Evolutionary conservation across 2,113 vertebrate genomes (phyloP), one percentile per base, ranked within the genome.

Genomic region (Ranitomeya imitator): DNA sequence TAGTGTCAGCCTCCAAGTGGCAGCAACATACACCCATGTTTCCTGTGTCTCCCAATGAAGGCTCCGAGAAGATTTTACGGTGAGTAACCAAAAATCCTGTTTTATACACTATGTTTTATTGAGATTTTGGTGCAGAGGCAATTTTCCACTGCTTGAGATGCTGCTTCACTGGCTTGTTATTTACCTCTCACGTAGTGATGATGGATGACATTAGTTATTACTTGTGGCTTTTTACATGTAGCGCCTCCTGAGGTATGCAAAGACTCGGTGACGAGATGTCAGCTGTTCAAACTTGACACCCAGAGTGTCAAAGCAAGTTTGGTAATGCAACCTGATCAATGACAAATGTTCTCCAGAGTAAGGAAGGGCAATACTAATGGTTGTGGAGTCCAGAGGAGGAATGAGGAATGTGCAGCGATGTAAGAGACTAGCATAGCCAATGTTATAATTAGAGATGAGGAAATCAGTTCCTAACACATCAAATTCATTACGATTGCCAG

Each of bases 281-380:
- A 77, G 74, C 37, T 52, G 74, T 77, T 45, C 45, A 51, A 77
- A 77, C 12, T 15, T 52, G 45, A 77, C 74, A 77, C 74, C 74
- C 45, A 11, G 9, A 73, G 69, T 73, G 69, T 37, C 26, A 16
- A 16, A 73, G 13, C 69, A 15, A 73, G 74, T 77, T 77, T 37
- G 51, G 51, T 10, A 8, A 19, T 77, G 45, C 7, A 77, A 77
- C 45, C 45, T 52, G 74, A 77, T 52, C 45, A 19, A 52, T 37
- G 45, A 45, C 74, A 77, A 77, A 21, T 19, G 5, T 74, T 8
- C 69, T 37, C 2, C 69, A 73, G 69, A 37, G 26, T 73, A 16
- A 63, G 18, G 61, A 15, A 63, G 61, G 18, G 14, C 14, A 18
- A 73, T 37, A 14, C 37, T 26, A 37, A 18, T 45, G 21, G 12